Evolutionary conservation across 2,888 invertebrate genomes (phyloP).

Genomic region (Morpho helenor): DNA sequence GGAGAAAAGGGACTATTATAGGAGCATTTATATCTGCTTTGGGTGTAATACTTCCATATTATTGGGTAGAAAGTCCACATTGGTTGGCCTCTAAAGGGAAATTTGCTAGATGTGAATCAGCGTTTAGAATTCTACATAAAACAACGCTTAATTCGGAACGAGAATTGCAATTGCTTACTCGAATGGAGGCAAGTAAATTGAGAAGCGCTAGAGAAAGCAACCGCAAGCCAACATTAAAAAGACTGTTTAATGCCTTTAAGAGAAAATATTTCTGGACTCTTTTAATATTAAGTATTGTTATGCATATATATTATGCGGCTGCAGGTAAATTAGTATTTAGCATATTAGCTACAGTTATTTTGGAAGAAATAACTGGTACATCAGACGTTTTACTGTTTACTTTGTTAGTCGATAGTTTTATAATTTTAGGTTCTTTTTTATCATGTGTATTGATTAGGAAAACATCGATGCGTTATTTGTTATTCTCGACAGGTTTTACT

Average conservation of each 20-base stretch:
- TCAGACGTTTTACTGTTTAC: neutral
- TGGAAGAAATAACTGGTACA: slow-evolving; percentile 13
- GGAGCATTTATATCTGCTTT: slow-evolving; percentile 29
- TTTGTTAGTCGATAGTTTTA: slow-evolving; percentile 7
- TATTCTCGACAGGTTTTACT: neutral
- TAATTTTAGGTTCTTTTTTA: slow-evolving; percentile 30
- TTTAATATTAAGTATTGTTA: slow-evolving; percentile 14
- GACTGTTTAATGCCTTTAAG: slow-evolving; percentile 13
- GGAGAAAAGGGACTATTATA: slow-evolving; percentile 32
- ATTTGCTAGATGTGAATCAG: neutral
- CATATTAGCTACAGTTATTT: slow-evolving; percentile 15
- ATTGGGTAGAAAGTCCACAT: slow-evolving; percentile 25
- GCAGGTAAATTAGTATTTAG: slow-evolving; percentile 24
- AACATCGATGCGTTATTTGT: neutral
- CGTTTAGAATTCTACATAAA: slow-evolving; percentile 22
- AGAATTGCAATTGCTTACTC: slow-evolving; percentile 26
- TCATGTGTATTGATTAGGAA: neutral
- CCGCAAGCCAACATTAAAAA: slow-evolving; percentile 1
- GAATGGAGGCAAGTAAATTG: slow-evolving; percentile 22
- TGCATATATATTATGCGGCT: slow-evolving; percentile 21
- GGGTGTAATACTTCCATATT: slow-evolving; percentile 27
- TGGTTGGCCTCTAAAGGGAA: slow-evolving; percentile 1
- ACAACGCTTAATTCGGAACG: slow-evolving; percentile 4
- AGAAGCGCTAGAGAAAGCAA: slow-evolving; percentile 5
- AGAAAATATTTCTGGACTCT: slow-evolving; percentile 23